Conservation (phyloP, 1,140 invertebrate genomes). For the Laupala kohalensis region DNA sequence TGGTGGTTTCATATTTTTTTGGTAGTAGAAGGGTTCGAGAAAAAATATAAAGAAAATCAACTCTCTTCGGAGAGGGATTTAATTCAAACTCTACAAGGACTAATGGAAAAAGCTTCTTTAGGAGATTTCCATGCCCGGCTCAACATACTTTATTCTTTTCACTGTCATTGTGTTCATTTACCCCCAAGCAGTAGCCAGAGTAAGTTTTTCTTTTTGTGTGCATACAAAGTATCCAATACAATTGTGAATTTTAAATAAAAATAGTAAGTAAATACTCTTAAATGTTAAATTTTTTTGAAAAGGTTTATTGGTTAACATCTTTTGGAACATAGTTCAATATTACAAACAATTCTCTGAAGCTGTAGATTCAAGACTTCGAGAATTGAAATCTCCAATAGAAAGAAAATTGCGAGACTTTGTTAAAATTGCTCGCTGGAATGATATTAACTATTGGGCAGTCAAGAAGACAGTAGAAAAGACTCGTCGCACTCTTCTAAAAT, state of each 20-base stretch:
- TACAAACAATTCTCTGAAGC: constrained; percentile 63
- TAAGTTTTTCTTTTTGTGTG: neutral
- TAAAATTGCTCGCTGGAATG: constrained; percentile 92
- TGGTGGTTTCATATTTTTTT: constrained; percentile 87
- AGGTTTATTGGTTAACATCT: constrained; percentile 45
- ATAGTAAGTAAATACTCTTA: neutral
- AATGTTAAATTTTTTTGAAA: constrained; percentile 18
- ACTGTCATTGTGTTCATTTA: constrained; percentile 52
- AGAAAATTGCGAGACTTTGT: constrained; percentile 87
- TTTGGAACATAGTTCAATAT: constrained; percentile 79
- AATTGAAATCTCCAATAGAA: constrained; percentile 64
- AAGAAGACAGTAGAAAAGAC: constrained; percentile 76
- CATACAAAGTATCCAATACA: neutral
- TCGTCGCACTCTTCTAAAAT: constrained; percentile 74
- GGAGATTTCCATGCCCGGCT: constrained; percentile 72
- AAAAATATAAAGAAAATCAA: neutral
- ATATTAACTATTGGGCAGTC: constrained; percentile 88
- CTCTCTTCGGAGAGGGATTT: neutral
- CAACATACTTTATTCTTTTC: constrained; percentile 62
- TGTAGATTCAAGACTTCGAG: constrained; percentile 48
- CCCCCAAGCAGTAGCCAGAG: constrained; percentile 16
- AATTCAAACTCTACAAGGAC: constrained; percentile 25
- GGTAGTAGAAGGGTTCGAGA: constrained; percentile 29
- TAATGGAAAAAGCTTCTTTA: constrained; percentile 71
- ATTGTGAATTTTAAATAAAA: neutral